Base-by-base conservation (phyloP, 2,113 vertebrate genomes). In the Vireo altiloquus region DNA sequence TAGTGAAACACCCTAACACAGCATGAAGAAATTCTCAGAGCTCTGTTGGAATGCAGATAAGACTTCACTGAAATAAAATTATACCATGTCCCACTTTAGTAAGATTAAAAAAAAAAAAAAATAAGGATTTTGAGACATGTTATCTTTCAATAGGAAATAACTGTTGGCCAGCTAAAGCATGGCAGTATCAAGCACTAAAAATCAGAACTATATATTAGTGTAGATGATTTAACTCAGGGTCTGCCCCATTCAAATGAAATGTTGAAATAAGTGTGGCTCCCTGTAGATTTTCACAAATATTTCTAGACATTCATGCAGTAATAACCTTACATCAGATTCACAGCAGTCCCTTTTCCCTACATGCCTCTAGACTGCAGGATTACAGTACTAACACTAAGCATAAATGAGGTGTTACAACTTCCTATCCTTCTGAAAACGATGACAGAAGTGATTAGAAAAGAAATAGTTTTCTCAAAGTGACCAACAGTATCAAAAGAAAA, bases 21-120 rank as follows among this genome's bases (percentile, higher is more conserved):
- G 66, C 68, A 86, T 88, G 87, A 93, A 95, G 87, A 84, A 96
- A 91, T 90, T 90, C 69, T 90, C 21, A 3, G 50, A 81, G 79
- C 66, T 95, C 93, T 95, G 90, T 63, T 4, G 19, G 85, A 86
- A 93, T 90, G 89, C 44, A 95, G 94, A 92, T 96, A 95, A 96
- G 85, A 59, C 66, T n/a, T 39, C 24, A 59, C 42, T 25, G 78
- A 92, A 95, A 92, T 90, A 85, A 92, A 96, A 93, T 94, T 89
- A 90, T 86, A 94, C 79, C 79, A 80, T 86, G 63, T 77, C 39
- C 59, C 75, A 88, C 59, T 90, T 85, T 27, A 77, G 39, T 31
- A 65, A 88, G 66, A 92, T 71, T 65, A n/a, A 40, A 40, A 40
- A 40, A 9, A 71, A 92, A 91, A 91, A 94, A 69, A 82, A 72